A percentile compares a stretch with the other conserved stretches of the same genome.
Evolutionary conservation across 2,888 invertebrate species (phyloP).

Genomic region (Pterobdella sp.): DNA sequence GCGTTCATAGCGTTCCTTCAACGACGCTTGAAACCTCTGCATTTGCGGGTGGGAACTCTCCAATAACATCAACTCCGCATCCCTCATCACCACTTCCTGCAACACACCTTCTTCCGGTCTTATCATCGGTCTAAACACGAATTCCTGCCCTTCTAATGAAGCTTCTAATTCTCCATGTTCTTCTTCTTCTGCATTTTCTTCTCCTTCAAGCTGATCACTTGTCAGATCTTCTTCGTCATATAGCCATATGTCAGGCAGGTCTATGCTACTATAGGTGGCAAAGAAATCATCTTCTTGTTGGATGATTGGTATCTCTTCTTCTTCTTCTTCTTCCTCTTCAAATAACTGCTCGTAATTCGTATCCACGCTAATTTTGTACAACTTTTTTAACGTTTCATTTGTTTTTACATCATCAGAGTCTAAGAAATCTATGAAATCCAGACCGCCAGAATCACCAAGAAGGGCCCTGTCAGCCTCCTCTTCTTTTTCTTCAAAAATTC

Average conservation of each 20-base stretch:
- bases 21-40: slow-evolving; percentile 15
- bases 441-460: too few species aligned
- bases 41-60: slow-evolving; percentile 23
- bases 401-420: too few species aligned
- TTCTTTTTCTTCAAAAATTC: too few species aligned
- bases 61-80: slow-evolving; percentile 7
- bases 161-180: not conserved
- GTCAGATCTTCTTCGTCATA: not conserved
- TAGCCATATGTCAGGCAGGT: not conserved
- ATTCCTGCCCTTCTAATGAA: not conserved
- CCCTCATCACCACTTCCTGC: not conserved
- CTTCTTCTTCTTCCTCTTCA: too few species aligned
- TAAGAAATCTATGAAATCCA: too few species aligned
- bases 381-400: too few species aligned
- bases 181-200: not conserved
- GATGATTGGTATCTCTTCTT: too few species aligned
- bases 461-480: too few species aligned
- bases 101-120: not conserved
- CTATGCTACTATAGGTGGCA: not conserved
- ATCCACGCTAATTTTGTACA: too few species aligned
- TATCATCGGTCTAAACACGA: slow-evolving; percentile 8
- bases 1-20: slow-evolving; percentile 11
- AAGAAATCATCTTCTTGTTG: not conserved
- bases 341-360: too few species aligned
- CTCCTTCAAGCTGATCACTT: not conserved